A percentile compares a stretch with the other conserved stretches of the same genome.
Conservation (phyloP, 2,797 vertebrate genomes). For the Aphelocoma californica region DNA sequence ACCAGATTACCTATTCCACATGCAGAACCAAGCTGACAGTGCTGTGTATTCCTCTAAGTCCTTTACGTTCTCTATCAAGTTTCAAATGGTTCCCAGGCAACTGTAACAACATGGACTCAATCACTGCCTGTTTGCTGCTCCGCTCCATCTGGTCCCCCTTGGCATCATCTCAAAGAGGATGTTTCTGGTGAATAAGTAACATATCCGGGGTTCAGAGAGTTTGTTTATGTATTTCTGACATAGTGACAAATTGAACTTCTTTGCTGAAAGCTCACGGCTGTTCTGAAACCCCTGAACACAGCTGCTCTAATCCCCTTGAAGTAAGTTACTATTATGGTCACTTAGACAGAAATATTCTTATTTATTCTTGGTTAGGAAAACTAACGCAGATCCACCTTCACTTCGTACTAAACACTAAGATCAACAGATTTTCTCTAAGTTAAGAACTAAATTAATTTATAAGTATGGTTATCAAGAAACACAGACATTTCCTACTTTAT, state of each 20-base stretch:
- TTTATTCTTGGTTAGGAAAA: background rate
- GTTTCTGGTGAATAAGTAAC: slow-evolving; percentile 59
- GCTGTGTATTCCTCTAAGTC: slow-evolving; percentile 46
- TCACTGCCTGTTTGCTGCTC: slow-evolving; percentile 50
- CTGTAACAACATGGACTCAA: slow-evolving; percentile 60
- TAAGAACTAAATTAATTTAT: background rate
- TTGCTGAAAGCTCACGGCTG: slow-evolving; percentile 26
- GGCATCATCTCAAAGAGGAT: slow-evolving; percentile 64
- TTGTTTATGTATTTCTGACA: slow-evolving; percentile 39
- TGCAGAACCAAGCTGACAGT: slow-evolving; percentile 45
- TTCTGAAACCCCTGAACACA: slow-evolving; percentile 26
- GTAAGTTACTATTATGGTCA: background rate
- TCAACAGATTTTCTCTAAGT: background rate
- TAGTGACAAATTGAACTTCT: slow-evolving; percentile 39
- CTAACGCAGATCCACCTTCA: background rate
- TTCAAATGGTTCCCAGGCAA: slow-evolving; percentile 70
- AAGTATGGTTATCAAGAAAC: background rate
- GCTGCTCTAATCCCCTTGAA: slow-evolving; percentile 9
- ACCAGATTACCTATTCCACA: slow-evolving; percentile 35
- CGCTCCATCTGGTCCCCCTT: slow-evolving; percentile 51
- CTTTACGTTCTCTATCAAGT: slow-evolving; percentile 53
- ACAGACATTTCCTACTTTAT: background rate
- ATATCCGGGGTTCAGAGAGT: slow-evolving; percentile 4
- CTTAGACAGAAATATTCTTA: background rate
- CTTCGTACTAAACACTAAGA: background rate